Conservation (phyloP, 2,888 invertebrate genomes). For the Griposia aprilina region DNA sequence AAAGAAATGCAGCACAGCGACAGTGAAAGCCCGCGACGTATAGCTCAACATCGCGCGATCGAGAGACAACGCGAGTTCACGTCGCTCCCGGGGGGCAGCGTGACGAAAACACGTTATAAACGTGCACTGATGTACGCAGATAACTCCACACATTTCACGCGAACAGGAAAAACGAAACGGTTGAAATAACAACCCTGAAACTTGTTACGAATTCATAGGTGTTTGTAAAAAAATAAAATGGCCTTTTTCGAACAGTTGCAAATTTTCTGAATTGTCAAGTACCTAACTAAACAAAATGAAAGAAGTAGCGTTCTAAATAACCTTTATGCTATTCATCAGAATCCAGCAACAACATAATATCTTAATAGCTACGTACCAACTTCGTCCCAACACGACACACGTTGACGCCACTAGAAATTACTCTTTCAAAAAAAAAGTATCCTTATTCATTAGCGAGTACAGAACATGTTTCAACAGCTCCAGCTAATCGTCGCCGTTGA, state of each 20-base stretch:
- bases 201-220: constrained; percentile 25
- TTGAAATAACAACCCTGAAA: constrained; percentile 19
- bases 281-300: not conserved
- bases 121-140: constrained; percentile 22
- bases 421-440: constrained; percentile 41
- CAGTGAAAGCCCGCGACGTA: not conserved
- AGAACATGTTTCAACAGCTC: constrained; percentile 36
- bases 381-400: constrained; percentile 9
- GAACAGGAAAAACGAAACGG: constrained; percentile 36
- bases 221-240: not conserved
- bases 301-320: constrained; percentile 2
- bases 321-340: not conserved
- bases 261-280: not conserved
- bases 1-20: not conserved
- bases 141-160: constrained; percentile 36
- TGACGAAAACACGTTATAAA: constrained; percentile 44
- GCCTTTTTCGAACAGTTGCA: not conserved
- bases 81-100: constrained; percentile 26
- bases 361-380: not conserved
- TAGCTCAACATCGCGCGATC: not conserved
- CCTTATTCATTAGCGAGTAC: constrained; percentile 44
- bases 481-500: constrained; percentile 35
- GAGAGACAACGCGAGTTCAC: constrained; percentile 20
- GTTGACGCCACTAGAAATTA: constrained; percentile 18
- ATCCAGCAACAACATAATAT: not conserved